Base-by-base conservation (phyloP, 2,888 invertebrate genomes). In the Pheosia gnoma region DNA sequence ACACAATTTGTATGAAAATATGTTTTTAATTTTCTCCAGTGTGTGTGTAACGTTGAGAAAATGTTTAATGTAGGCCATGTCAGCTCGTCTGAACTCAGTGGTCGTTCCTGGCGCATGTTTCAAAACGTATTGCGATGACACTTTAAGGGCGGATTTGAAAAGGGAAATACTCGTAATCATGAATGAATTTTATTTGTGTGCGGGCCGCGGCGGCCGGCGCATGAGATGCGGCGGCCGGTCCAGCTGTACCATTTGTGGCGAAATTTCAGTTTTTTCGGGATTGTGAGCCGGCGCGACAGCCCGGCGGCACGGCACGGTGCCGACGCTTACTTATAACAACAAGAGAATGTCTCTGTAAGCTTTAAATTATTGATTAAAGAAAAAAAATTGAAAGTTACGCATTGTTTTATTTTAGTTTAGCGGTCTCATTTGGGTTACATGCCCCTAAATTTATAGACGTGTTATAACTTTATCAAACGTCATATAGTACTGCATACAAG, bases 321-420 rank as follows among this genome's bases (percentile, higher is more conserved):
- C 81, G 78, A 76, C 71, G 75, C 71, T 80, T 78, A 80, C 82
- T 84, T 83, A 80, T 81, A 81, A 81, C 82, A 86, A 83, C 82
- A 83, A 74, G 81, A 88, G 84, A 82, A 85, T 88, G 86, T 89
- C 87, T 87, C 86, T 90, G 88, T 91, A 91, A 92, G 93, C 93
- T 93, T 92, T 93, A 93, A 93, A 92, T 92, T 92, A 92, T 90
- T 91, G 89, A 92, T 86, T 92, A 93, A 93, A 93, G 88, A 89
- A 86, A 87, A 64, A 25, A 91, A 92, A 86, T 91, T 89, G 77
- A 89, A 93, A 91, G 91, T 93, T 65, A 39, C 51, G 47, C 37
- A 8, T 71, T 72, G 86, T 90, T 90, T 92, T 75, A 87, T 87
- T 90, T 72, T n/a, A 47, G 5, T 5, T 47, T 5, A n/a, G 8